Percentiles rank a stretch among this genome's conserved stretches.
Evolutionary conservation across 2,888 invertebrate genomes (phyloP).

Genomic region (Drosophila formosana): DNA sequence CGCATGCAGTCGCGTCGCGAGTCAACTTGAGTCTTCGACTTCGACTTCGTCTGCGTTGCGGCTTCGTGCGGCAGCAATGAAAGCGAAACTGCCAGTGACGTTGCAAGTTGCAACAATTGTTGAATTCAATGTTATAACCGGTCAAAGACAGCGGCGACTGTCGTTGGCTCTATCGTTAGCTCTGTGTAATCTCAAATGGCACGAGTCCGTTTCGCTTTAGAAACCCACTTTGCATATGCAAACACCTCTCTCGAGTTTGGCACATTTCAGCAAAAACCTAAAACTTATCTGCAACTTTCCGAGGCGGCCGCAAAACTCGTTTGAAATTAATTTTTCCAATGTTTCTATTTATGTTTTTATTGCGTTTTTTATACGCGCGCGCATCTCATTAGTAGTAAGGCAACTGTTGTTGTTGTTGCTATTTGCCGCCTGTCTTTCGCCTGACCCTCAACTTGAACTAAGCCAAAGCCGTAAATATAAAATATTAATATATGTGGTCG

Average conservation of each 20-base stretch:
- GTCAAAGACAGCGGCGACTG: slow-evolving; percentile 57
- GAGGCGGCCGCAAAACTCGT: slow-evolving; percentile 53
- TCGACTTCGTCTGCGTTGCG: slow-evolving; percentile 31
- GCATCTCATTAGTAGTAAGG: slow-evolving; percentile 61
- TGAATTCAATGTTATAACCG: slow-evolving; percentile 72
- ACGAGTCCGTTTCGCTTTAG: slow-evolving; percentile 60
- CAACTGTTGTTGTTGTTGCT: slow-evolving; percentile 8
- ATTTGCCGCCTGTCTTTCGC: slow-evolving; percentile 3
- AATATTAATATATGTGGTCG: not conserved
- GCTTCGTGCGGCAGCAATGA: slow-evolving; percentile 52
- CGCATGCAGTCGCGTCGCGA: slow-evolving; percentile 6
- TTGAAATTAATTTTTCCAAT: slow-evolving; percentile 50
- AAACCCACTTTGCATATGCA: slow-evolving; percentile 75
- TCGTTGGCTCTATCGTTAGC: slow-evolving; percentile 10
- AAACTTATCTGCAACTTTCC: slow-evolving; percentile 48
- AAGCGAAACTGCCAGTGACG: slow-evolving; percentile 74
- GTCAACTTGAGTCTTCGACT: slow-evolving; percentile 20
- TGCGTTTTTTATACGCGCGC: slow-evolving; percentile 13
- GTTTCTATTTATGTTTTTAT: slow-evolving; percentile 30
- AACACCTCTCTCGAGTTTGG: slow-evolving; percentile 47
- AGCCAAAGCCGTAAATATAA: slow-evolving; percentile 27
- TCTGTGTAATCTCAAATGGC: slow-evolving; percentile 24
- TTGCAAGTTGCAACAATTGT: slow-evolving; percentile 56
- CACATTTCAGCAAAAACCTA: slow-evolving; percentile 52
- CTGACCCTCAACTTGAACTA: slow-evolving; percentile 77